Evolutionary conservation across 2,113 vertebrate genomes (phyloP).

Genomic region (Hypocryptadius cinnamomeus): DNA sequence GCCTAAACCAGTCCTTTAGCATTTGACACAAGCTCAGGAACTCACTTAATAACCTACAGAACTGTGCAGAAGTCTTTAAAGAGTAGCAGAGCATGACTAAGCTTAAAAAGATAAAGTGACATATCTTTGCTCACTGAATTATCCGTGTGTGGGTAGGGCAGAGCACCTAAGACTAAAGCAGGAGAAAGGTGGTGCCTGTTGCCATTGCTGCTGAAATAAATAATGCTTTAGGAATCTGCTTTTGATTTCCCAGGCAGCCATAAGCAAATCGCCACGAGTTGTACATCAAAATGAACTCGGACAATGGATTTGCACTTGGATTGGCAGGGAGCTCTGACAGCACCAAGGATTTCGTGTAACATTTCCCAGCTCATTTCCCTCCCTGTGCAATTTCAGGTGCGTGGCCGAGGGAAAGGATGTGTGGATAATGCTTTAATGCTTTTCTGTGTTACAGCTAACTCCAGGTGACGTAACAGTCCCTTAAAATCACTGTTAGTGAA

Average conservation of each 20-base stretch:
- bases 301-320: neutral
- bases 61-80: neutral
- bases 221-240: neutral
- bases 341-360: neutral
- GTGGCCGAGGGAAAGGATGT: neutral
- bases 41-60: neutral
- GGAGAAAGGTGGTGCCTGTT: neutral
- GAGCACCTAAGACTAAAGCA: neutral
- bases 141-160: neutral
- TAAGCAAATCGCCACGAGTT: neutral
- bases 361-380: neutral
- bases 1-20: neutral
- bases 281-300: neutral
- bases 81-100: neutral
- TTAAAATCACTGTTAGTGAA: neutral
- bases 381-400: neutral
- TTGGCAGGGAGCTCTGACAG: neutral
- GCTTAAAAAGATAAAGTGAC: neutral
- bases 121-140: neutral
- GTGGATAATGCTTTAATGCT: neutral
- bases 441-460: neutral
- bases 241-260: neutral
- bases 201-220: neutral
- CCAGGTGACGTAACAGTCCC: neutral
- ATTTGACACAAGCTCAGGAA: neutral